Base-by-base conservation (phyloP, 2,888 invertebrate genomes). In the Nemotelus pantherinus region DNA sequence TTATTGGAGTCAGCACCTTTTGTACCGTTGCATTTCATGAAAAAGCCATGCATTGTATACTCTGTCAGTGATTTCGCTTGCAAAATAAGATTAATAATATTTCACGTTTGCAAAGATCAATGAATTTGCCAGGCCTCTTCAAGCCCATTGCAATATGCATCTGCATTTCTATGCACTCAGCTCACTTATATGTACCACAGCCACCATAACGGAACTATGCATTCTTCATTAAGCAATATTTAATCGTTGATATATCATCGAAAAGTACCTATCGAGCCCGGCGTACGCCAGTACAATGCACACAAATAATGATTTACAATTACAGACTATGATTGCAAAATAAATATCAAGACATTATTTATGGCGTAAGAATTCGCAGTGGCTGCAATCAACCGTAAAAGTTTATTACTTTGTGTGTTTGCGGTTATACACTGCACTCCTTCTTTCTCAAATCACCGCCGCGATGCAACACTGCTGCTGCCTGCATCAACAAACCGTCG, bases 271-370 rank as follows among this genome's bases (percentile, higher is more conserved):
- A 41, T 60, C 41, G 41, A 50, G 50, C 41, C 7, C 25, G 47
- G 25, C 48, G 9, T 53, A 3, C 25, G 25, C 3, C 63, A 9
- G 6, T 70, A 41, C 55, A 55, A 70, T 55, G 44, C 70, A 57
- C 57, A 63, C 63, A 25, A 25, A 58, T 74, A 60, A 74, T 74
- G 60, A 74, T 74, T 74, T 74, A 74, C 60, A 74, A 74, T 74
- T 48, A 60, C 60, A 74, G 39, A 7, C 60, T 47, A 63, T 60
- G 60, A 60, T 74, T 63, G 60, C 50, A 60, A 60, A 74, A 74
- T 63, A 60, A 74, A 74, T 74, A 60, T 60, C 47, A 48, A 39
- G 10, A 41, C 48, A 50, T 74, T 74, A 74, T 74, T 63, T 74
- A 74, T 74, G 60, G 74, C 50, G 70, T 41, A 70, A 70, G 53